A percentile compares a stretch with the other conserved stretches of the same genome.
These are phyloP conservation scores for Climacteris rufus DNA, from an alignment of 2,113 vertebrate genomes.

Conservation along the genomic window DNA sequence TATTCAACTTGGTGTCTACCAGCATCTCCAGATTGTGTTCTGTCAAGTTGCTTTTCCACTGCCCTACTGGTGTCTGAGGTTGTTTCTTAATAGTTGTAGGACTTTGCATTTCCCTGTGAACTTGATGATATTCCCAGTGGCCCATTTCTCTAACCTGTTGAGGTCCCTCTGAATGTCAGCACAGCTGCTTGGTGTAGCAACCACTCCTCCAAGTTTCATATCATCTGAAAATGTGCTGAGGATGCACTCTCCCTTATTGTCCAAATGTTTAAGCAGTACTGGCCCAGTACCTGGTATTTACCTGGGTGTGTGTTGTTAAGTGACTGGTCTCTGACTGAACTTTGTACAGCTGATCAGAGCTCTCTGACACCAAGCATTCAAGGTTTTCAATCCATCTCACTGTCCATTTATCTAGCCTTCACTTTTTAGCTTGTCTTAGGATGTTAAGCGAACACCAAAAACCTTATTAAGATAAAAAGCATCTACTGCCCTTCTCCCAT, in stretches of 20 bases:
- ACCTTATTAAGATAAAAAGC: not conserved
- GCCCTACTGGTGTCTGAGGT: not conserved
- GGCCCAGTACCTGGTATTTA: not conserved
- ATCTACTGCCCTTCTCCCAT: not conserved
- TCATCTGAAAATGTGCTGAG: accelerated
- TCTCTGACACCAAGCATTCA: accelerated
- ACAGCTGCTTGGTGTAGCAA: not conserved
- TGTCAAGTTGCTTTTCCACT: not conserved
- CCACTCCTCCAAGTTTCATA: not conserved
- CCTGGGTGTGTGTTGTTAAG: accelerated
- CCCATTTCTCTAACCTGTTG: not conserved
- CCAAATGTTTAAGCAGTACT: not conserved
- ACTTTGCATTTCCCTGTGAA: not conserved
- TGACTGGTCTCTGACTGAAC: not conserved
- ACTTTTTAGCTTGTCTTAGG: not conserved
- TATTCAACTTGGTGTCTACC: not conserved
- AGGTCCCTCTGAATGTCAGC: not conserved
- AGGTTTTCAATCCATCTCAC: not conserved
- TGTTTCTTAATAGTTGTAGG: not conserved
- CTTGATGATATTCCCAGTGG: not conserved
- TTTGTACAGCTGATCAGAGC: not conserved
- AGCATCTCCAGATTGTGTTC: not conserved
- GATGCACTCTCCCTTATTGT: not conserved
- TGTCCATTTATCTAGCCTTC: not conserved
- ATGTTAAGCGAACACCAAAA: not conserved